A percentile compares a stretch with the other conserved stretches of the same genome.
Evolutionary conservation across 2,113 vertebrate species (phyloP).

Genomic region (Procapra przewalskii): DNA sequence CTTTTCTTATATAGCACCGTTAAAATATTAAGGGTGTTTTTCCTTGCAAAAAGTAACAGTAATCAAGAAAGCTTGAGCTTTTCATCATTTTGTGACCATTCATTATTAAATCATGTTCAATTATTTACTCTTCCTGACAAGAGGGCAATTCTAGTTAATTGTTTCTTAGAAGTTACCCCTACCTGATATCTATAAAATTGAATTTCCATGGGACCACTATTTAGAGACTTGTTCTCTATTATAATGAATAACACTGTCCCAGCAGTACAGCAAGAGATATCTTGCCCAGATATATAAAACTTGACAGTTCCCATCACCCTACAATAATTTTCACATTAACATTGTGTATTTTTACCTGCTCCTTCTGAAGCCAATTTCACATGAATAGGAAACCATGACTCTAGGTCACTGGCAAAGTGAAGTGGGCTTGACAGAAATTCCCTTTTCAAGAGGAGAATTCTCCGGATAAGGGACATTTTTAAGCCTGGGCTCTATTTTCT

Average conservation of each 20-base stretch:
- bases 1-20: background rate
- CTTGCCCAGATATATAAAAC: slow-evolving; percentile 17
- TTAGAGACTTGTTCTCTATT: slow-evolving; percentile 16
- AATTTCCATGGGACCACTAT: slow-evolving; percentile 20
- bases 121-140: slow-evolving; percentile 40
- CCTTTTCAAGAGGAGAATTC: background rate
- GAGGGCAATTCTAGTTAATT: slow-evolving; percentile 7
- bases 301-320: background rate
- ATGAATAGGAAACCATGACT: background rate
- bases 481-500: background rate
- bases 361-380: slow-evolving; percentile 40
- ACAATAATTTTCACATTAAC: background rate
- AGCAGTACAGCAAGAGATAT: background rate
- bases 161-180: slow-evolving; percentile 37
- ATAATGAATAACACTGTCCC: slow-evolving; percentile 42
- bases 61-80: accelerated
- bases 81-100: slow-evolving; percentile 21
- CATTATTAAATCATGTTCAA: slow-evolving; percentile 2
- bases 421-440: background rate
- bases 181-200: slow-evolving; percentile 8
- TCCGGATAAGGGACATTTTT: background rate
- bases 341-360: background rate
- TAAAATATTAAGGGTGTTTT: background rate
- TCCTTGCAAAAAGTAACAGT: background rate
- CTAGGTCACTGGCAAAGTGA: background rate